Evolutionary conservation across 1,140 invertebrate species (phyloP).

Genomic region (Drosophila kepulauana): DNA sequence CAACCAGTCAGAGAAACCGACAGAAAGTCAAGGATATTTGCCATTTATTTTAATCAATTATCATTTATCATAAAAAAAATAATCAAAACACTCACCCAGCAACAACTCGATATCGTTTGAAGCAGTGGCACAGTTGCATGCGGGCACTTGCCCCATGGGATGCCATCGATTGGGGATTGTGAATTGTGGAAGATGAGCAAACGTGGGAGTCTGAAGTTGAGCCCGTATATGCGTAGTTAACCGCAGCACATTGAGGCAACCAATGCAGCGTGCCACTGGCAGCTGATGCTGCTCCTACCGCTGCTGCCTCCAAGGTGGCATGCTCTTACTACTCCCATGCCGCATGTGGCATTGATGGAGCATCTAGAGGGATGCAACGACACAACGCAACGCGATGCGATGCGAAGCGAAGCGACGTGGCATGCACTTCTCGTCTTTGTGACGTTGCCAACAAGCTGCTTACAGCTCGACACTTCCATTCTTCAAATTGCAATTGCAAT

Average conservation of each 20-base stretch:
- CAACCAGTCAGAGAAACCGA: too few relatives aligned
- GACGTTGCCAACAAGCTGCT: constrained; percentile 26
- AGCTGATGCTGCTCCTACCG: background rate
- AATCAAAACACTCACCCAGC: background rate
- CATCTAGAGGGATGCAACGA: constrained; percentile 1
- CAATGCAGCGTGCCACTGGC: constrained; percentile 12
- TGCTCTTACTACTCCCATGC: too few relatives aligned
- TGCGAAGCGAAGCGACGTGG: background rate
- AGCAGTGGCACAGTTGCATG: constrained; percentile 11
- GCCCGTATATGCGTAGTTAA: constrained; percentile 22
- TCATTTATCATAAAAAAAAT: constrained; percentile 9
- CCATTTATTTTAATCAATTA: constrained; percentile 7
- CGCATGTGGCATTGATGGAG: constrained; percentile 19
- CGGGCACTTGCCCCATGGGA: background rate
- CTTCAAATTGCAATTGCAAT: constrained; percentile 25
- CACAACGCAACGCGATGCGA: too few relatives aligned
- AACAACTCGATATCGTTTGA: background rate
- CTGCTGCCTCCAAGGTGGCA: constrained; percentile 16
- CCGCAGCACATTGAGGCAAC: constrained; percentile 6
- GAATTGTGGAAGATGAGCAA: too few relatives aligned
- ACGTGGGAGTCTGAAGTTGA: background rate
- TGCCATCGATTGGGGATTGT: background rate
- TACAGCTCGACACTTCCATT: constrained; percentile 33
- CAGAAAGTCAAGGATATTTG: background rate
- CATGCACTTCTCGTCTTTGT: constrained; percentile 7